Percentiles rank a stretch among this genome's conserved stretches.
Conservation (phyloP, 1,140 invertebrate genomes). For the Drosophila dunni region DNA sequence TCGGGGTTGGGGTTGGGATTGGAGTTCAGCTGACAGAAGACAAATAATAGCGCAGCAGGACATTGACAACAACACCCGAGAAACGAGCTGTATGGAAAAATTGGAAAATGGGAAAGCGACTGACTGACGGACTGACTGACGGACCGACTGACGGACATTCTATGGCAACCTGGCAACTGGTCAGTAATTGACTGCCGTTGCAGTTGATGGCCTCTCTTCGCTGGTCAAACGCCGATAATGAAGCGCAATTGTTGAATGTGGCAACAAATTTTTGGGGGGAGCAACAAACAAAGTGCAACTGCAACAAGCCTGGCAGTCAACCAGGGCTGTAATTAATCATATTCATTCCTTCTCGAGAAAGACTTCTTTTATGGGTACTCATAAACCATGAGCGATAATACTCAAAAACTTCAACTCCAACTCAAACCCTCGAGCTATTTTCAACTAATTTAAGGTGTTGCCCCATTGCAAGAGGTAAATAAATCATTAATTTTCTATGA, state of each 20-base stretch:
- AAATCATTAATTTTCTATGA: conserved; percentile 64
- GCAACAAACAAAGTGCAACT: conserved; percentile 42
- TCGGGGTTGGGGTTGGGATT: no score
- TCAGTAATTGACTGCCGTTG: conserved; percentile 48
- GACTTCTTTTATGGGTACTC: conserved; percentile 48
- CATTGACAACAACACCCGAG: conserved; percentile 81
- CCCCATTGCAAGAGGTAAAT: conserved; percentile 52
- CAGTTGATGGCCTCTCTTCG: conserved; percentile 54
- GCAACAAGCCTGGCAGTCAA: conserved; percentile 10
- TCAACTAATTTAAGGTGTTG: conserved; percentile 76
- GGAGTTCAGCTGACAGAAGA: conserved; percentile 69
- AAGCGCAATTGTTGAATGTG: conserved; percentile 69
- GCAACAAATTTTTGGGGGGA: conserved; percentile 57
- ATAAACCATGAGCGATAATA: conserved; percentile 36
- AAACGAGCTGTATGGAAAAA: conserved; percentile 19
- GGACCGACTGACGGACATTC: conserved; percentile 9
- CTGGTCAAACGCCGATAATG: conserved; percentile 72
- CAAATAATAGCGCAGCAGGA: conserved; percentile 84
- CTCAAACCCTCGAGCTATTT: conserved; percentile 30
- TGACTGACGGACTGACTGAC: conserved; percentile 8
- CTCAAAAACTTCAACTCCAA: not conserved
- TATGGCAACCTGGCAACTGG: conserved; percentile 36
- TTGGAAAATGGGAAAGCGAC: conserved; percentile 26
- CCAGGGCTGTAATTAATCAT: conserved; percentile 64
- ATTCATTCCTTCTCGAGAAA: conserved; percentile 34